These are phyloP conservation scores for Argyresthia goedartella DNA, from an alignment of 2,888 invertebrate species.

Conservation along the genomic window DNA sequence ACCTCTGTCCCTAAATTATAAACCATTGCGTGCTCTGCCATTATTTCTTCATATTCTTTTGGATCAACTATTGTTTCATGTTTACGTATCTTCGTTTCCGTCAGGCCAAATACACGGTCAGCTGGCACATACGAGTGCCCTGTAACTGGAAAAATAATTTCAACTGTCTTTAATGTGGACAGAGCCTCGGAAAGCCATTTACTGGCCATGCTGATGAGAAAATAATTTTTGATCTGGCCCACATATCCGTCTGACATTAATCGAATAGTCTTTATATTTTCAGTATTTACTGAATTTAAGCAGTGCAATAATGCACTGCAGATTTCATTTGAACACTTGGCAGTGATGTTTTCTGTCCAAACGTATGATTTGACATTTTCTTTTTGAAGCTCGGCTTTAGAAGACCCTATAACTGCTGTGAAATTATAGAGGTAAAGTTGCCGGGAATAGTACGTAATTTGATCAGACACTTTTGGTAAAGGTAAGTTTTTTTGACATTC, in stretches of 20 bases:
- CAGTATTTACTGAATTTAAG: slow-evolving; percentile 10
- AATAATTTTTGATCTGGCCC: slow-evolving; percentile 20
- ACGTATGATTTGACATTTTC: slow-evolving; percentile 16
- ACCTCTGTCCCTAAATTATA: slow-evolving; percentile 5
- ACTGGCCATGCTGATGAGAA: slow-evolving; percentile 13
- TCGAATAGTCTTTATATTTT: slow-evolving; percentile 4
- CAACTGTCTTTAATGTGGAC: slow-evolving; percentile 8
- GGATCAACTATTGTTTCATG: slow-evolving; percentile 3
- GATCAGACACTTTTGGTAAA: slow-evolving; percentile 11
- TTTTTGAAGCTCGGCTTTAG: not conserved
- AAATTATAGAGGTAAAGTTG: slow-evolving; percentile 11
- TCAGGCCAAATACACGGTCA: slow-evolving; percentile 7
- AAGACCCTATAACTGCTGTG: slow-evolving; percentile 8
- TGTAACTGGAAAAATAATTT: slow-evolving; percentile 18
- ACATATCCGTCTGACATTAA: slow-evolving; percentile 9
- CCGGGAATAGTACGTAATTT: slow-evolving; percentile 7
- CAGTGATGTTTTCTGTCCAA: slow-evolving; percentile 13
- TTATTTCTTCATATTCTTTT: slow-evolving; percentile 5
- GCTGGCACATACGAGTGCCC: slow-evolving; percentile 9
- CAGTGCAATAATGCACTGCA: slow-evolving; percentile 10
- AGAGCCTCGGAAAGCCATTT: slow-evolving; percentile 12
- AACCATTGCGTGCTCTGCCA: slow-evolving; percentile 5
- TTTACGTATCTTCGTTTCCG: slow-evolving; percentile 3
- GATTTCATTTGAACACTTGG: slow-evolving; percentile 18
- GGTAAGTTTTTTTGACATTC: slow-evolving; percentile 3